Conservation (phyloP, 2,113 vertebrate genomes). For the Lichenostomus cassidix region DNA sequence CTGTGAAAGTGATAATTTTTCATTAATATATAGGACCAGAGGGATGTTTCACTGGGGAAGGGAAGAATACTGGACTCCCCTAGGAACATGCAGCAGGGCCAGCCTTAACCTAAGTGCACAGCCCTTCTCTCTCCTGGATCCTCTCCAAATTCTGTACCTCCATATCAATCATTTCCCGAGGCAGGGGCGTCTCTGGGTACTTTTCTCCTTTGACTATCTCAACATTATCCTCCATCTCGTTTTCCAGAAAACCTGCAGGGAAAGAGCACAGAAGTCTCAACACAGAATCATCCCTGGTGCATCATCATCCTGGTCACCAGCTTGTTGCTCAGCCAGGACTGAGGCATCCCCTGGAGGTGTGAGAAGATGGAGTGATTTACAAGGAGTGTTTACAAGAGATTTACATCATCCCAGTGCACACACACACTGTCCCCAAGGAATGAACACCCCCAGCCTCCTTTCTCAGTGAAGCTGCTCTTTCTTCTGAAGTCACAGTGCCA, state of each 20-base stretch:
- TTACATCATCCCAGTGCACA: no score
- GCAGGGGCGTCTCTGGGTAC: conserved; percentile 71
- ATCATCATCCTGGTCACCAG: not conserved
- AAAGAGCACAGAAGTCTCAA: not conserved
- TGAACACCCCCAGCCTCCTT: not conserved
- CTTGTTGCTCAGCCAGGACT: not conserved
- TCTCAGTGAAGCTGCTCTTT: not conserved
- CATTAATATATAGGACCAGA: not conserved
- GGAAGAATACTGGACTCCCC: not conserved
- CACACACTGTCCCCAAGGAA: not conserved
- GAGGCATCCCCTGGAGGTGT: not conserved
- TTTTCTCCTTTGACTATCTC: conserved; percentile 61
- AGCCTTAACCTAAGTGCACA: not conserved
- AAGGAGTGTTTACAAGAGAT: no score
- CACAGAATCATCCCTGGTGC: not conserved
- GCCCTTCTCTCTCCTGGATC: not conserved
- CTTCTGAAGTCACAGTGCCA: not conserved
- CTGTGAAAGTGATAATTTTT: not conserved
- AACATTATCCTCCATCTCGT: conserved; percentile 73
- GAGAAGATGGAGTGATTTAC: not conserved
- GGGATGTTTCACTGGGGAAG: not conserved
- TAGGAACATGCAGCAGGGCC: not conserved
- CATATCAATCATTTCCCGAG: conserved; percentile 80
- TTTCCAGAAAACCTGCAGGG: conserved; percentile 78
- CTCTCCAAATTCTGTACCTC: conserved; percentile 64